phyloP scores from a whole-genome alignment of 2,888 invertebrate genomes.

The Azorinus chamasolen region DNA sequence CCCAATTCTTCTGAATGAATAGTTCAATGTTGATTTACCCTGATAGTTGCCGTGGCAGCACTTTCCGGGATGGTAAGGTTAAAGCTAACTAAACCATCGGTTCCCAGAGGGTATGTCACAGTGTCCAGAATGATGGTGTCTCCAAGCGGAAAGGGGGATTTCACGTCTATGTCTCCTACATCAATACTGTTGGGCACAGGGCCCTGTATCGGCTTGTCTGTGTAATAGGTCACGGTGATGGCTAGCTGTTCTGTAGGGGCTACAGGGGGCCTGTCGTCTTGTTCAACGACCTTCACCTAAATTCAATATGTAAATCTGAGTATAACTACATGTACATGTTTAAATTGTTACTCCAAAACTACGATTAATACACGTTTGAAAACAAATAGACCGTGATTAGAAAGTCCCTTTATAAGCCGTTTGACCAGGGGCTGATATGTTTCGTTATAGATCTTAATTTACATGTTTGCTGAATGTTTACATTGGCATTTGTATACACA shows the following conservation, averaged over 20 bases:
- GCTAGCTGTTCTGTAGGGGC: conserved; percentile 25
- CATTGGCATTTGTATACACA: too few relatives aligned
- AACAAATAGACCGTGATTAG: too few relatives aligned
- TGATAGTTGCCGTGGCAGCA: conserved; percentile 53
- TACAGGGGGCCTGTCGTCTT: conserved; percentile 68
- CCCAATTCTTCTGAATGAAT: too few relatives aligned
- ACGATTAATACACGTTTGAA: too few relatives aligned
- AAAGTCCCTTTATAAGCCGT: too few relatives aligned
- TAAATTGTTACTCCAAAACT: too few relatives aligned
- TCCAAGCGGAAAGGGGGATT: conserved; percentile 53
- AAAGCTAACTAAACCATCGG: conserved; percentile 57
- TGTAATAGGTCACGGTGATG: conserved; percentile 66
- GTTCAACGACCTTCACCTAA: conserved; percentile 68
- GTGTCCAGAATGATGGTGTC: conserved; percentile 26
- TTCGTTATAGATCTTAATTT: too few relatives aligned
- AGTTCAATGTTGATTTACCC: conserved; percentile 47
- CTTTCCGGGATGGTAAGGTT: conserved; percentile 46
- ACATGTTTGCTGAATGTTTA: too few relatives aligned
- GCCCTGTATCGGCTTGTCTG: conserved; percentile 15
- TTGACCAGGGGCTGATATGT: too few relatives aligned
- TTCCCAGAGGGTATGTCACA: conserved; percentile 18
- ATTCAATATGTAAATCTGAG: too few relatives aligned
- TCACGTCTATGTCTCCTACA: conserved; percentile 1
- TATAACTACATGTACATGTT: too few relatives aligned
- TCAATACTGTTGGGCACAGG: background rate